A percentile compares a stretch with the other conserved stretches of the same genome.
These are phyloP conservation scores for Toxostoma redivivum DNA, from an alignment of 2,113 vertebrate species.

Conservation along the genomic window DNA sequence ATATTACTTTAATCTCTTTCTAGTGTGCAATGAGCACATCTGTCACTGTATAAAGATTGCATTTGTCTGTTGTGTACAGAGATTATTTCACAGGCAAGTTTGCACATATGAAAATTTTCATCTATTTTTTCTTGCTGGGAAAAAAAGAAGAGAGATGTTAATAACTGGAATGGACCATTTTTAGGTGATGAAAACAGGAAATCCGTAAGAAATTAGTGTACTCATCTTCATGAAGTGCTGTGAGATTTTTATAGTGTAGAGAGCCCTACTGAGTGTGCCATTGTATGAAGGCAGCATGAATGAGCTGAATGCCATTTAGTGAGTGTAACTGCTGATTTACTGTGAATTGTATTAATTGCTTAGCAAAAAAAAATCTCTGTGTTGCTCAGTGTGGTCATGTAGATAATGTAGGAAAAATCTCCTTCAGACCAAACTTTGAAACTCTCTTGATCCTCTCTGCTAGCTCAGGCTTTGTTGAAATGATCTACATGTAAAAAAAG, in stretches of 20 bases:
- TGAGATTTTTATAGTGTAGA: not conserved
- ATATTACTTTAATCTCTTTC: not conserved
- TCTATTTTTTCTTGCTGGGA: not conserved
- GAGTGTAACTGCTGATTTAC: not conserved
- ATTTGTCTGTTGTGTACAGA: not conserved
- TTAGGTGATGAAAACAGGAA: not conserved
- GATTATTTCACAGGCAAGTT: not conserved
- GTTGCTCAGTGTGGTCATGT: not conserved
- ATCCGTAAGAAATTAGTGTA: not conserved
- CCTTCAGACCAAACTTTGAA: not conserved
- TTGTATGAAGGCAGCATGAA: not conserved
- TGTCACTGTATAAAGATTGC: not conserved
- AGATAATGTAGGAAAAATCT: not conserved
- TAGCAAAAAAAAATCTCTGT: not conserved
- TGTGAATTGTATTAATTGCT: not conserved
- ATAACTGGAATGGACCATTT: not conserved
- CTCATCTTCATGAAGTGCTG: not conserved
- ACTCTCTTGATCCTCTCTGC: not conserved
- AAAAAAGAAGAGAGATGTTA: not conserved
- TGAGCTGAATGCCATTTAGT: not conserved
- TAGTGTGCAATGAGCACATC: not conserved
- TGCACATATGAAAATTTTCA: not conserved
- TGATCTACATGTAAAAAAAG: not conserved
- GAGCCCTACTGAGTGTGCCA: not conserved
- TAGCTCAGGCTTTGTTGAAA: not conserved